Conservation (phyloP, 2,888 invertebrate genomes). For the Drosophila maculinotata region DNA sequence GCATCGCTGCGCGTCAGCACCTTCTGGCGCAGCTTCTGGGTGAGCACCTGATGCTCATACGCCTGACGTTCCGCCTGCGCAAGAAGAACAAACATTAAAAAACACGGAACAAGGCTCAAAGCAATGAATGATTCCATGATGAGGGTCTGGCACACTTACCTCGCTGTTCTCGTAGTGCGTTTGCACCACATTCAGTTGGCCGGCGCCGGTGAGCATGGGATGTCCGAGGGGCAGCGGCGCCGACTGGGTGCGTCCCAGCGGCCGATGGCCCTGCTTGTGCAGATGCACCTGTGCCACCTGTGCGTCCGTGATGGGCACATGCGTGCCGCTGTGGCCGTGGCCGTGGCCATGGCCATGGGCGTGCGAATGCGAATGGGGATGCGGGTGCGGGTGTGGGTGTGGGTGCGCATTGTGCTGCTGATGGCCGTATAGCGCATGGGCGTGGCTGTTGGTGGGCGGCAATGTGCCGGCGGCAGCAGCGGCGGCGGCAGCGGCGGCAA, state of each 20-base stretch:
- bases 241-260: conserved; percentile 96
- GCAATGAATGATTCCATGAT: not conserved
- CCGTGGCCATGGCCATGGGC: conserved; percentile 14
- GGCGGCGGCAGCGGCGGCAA: conserved; percentile 55
- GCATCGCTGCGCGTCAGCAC: conserved; percentile 92
- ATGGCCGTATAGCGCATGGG: conserved; percentile 44
- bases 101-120: no score
- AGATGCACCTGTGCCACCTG: conserved; percentile 89
- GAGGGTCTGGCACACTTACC: conserved; percentile 66
- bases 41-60: conserved; percentile 88
- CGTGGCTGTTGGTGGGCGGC: conserved; percentile 73
- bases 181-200: conserved; percentile 84
- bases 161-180: conserved; percentile 85
- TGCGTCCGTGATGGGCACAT: conserved; percentile 87
- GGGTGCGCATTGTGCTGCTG: conserved; percentile 32
- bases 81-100: not conserved
- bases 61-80: conserved; percentile 86
- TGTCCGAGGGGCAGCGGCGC: conserved; percentile 96
- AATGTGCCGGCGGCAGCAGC: conserved; percentile 84
- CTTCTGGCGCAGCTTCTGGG: conserved; percentile 95
- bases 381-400: conserved; percentile 22
- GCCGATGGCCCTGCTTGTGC: conserved; percentile 90
- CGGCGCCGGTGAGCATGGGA: conserved; percentile 89
- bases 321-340: conserved; percentile 42
- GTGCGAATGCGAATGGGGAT: no score